Base-by-base conservation (phyloP, 2,113 vertebrate genomes). In the Oriolus oriolus region DNA sequence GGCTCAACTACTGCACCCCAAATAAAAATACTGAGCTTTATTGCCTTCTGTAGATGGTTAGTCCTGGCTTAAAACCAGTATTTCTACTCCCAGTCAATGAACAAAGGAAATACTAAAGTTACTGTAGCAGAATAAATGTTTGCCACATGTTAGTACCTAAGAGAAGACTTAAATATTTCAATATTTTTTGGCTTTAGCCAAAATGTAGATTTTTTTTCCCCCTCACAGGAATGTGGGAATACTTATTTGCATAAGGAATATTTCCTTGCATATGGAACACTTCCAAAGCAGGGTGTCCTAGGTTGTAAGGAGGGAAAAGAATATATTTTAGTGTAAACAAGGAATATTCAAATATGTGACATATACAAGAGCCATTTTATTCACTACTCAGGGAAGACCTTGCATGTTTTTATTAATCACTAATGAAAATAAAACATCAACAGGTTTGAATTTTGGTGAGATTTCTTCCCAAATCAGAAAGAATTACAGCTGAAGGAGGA, bases 91-190 rank as follows among this genome's bases (percentile, higher is more conserved):
- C 69, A 54, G 59, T 83, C 85, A 84, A 63, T 33, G 75, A 87
- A 89, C 74, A 94, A 89, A 94, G 75, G 64, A 87, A 93, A 96
- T 24, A 19, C 69, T 90, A 10, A 30, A 60, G 49, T 80, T 71
- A 74, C 73, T 76, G 71, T 6, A 61, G 69, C 66, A 87, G 87
- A 84, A 87, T 26, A 96, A 92, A 94, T 70, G 64, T 82, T 87
- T 83, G 54, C 81, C 95, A 96, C 50, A 37, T 95, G 94, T 84
- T 47, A 54, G 47, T 35, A 28, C 78, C 84, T 78, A 73, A 83
- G 84, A 89, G 69, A 79, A 83, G n/a, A 52, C 16, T 91, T 81
- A 59, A 96, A 91, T 52, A 45, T 69, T 94, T 77, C 88, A 83
- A 8, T 69, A 41, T 56, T 94, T 81, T 71, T 91, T 86, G n/a